Base-by-base conservation (phyloP, 92 coral and sea anemone species). In the Montipora capitata region DNA sequence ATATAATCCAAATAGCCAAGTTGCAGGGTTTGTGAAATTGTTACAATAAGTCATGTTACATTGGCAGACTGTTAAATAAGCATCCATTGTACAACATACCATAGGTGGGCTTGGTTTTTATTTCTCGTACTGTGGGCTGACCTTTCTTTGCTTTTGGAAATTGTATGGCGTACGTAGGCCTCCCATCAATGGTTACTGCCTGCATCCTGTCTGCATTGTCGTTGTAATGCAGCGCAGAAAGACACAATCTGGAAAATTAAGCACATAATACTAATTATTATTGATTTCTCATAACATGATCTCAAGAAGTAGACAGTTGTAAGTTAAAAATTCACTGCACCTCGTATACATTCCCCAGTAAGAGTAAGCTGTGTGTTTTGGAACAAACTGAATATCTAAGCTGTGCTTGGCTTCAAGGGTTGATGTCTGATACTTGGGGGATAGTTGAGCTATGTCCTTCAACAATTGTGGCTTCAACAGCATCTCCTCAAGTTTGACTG, bases 201-300 rank as follows among this genome's bases (percentile, higher is more conserved):
- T 92, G 95, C 87, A 92, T 78, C 79, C 95, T 78, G 79, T 92
- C 92, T 35, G 92, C 92, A 72, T 84, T 80, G 48, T 70, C 83
- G 11, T 91, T 91, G 85, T 91, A 86, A 43, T 91, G 91, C 11
- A 91, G 61, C 3, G 94, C 85, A 49, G 91, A 91, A 65, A 91
- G 82, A 62, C 94, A 86, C 68, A 27, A 27, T 27, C 68, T 27
- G 35, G 35, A 27, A 27, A 91, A 72, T 40, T 85, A 80, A 82
- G 58, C 38, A 40, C 16, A 48, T 61, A 65, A 52, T 27, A 59
- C 59, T 39, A 61, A 6, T 27, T 27, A 61, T 40, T 71, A 20
- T 45, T 17, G 72, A 68, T 35, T 35, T 27, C 59, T 18, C 35
- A 5, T 17, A 43, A 16, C 16, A 44, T 43, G 10, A 3, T 4